phyloP scores from a whole-genome alignment of 2,888 invertebrate species.

The Watsonalla cultraria region DNA sequence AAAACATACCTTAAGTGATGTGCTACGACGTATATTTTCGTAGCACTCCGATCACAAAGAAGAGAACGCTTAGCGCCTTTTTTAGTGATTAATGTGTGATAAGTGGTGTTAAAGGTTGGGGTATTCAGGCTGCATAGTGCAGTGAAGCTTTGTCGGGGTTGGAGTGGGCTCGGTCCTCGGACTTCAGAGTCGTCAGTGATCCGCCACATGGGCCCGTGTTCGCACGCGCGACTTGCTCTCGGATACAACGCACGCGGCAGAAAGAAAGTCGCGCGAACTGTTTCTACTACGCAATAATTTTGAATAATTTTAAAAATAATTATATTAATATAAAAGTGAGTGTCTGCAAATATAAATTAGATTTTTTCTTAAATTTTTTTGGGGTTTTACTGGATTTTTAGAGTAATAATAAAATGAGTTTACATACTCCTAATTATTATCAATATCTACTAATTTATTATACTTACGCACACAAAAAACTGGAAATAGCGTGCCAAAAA shows the following conservation, averaged over 20 bases:
- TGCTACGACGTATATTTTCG: too few species aligned
- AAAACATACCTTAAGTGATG: too few species aligned
- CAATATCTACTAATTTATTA: too few species aligned
- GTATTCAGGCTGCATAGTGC: neutral
- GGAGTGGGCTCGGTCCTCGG: neutral
- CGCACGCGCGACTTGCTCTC: constrained; percentile 31
- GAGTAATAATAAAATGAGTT: too few species aligned
- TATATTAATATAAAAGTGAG: neutral
- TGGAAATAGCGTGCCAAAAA: too few species aligned
- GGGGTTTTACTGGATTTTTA: too few species aligned
- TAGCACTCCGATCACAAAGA: too few species aligned
- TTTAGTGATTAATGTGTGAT: neutral
- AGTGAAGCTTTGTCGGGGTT: neutral
- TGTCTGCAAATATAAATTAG: neutral
- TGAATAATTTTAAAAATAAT: neutral
- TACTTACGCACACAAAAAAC: too few species aligned
- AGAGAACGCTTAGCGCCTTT: too few species aligned
- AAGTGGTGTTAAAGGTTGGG: neutral
- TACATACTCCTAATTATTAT: too few species aligned
- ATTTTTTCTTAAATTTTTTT: too few species aligned
- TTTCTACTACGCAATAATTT: constrained; percentile 1
- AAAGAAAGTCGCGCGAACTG: constrained; percentile 36
- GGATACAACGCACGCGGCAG: constrained; percentile 32
- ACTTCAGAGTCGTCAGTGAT: constrained; percentile 28
- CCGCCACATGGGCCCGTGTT: constrained; percentile 33